These are phyloP conservation scores for Pantala flavescens DNA, from an alignment of 1,140 invertebrate genomes.

Conservation along the genomic window DNA sequence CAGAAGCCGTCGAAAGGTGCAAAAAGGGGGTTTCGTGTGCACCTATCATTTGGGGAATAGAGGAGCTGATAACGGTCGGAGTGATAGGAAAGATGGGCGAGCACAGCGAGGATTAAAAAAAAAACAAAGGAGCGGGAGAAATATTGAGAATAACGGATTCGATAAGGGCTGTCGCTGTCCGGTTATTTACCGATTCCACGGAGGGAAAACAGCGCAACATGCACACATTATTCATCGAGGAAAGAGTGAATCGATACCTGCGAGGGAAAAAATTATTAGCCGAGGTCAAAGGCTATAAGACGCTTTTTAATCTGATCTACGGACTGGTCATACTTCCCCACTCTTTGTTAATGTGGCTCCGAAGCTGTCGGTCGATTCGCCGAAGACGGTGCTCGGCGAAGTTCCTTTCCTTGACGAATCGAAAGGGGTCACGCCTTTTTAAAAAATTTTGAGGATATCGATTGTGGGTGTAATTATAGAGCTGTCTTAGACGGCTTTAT, in stretches of 20 bases:
- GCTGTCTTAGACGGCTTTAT: too few relatives aligned
- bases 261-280: not conserved
- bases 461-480: too few relatives aligned
- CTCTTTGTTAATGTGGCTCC: too few relatives aligned
- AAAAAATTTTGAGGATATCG: too few relatives aligned
- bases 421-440: too few relatives aligned
- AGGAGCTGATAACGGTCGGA: not conserved
- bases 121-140: not conserved
- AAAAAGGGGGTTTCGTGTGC: not conserved
- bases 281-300: not conserved
- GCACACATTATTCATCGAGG: slow-evolving; percentile 4
- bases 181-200: slow-evolving; percentile 8
- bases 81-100: not conserved
- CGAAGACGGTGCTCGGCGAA: too few relatives aligned
- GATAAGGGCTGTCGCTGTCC: not conserved
- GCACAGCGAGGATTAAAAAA: not conserved
- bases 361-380: too few relatives aligned
- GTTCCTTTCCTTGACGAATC: too few relatives aligned
- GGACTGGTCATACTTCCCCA: not conserved
- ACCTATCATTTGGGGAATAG: not conserved
- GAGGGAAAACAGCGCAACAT: not conserved
- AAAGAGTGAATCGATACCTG: not conserved
- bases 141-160: slow-evolving; percentile 10
- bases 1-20: not conserved
- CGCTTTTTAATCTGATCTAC: not conserved